These are phyloP conservation scores for Rhingia rostrata DNA, from an alignment of 2,888 invertebrate species.

Conservation along the genomic window DNA sequence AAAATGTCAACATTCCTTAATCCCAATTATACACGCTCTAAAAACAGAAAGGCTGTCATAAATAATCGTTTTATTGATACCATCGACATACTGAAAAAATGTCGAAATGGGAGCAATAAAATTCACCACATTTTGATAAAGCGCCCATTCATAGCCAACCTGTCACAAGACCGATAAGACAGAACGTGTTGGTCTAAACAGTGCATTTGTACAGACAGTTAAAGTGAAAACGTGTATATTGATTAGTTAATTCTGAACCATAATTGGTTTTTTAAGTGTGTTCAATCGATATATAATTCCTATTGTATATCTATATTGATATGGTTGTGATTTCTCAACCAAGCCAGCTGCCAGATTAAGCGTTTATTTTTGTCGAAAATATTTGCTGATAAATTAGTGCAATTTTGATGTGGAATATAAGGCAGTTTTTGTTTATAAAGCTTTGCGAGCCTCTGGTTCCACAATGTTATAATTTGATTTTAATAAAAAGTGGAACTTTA, in stretches of 20 bases:
- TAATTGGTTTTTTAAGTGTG: conserved; percentile 21
- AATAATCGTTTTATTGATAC: background rate
- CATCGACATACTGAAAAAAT: conserved; percentile 4
- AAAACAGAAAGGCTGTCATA: conserved; percentile 28
- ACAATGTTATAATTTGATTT: too few species aligned
- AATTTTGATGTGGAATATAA: too few species aligned
- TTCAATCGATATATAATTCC: conserved; percentile 18
- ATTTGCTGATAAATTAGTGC: background rate
- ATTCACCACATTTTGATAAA: conserved; percentile 3
- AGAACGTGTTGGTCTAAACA: background rate
- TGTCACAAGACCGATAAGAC: conserved; percentile 13
- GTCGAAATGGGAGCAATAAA: background rate
- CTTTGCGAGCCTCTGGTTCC: too few species aligned
- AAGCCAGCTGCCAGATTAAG: background rate
- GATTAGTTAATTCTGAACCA: conserved; percentile 33
- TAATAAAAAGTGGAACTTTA: too few species aligned
- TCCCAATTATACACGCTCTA: background rate
- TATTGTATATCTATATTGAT: background rate
- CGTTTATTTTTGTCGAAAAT: background rate
- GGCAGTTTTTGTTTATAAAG: too few species aligned
- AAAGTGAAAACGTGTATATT: conserved; percentile 3
- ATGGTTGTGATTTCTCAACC: conserved; percentile 37
- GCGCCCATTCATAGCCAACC: background rate
- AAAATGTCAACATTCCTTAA: background rate
- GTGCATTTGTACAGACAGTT: background rate